Evolutionary conservation across 2,797 vertebrate genomes (phyloP), one percentile per base, ranked within the genome.

Genomic region (Crenuchus spilurus): DNA sequence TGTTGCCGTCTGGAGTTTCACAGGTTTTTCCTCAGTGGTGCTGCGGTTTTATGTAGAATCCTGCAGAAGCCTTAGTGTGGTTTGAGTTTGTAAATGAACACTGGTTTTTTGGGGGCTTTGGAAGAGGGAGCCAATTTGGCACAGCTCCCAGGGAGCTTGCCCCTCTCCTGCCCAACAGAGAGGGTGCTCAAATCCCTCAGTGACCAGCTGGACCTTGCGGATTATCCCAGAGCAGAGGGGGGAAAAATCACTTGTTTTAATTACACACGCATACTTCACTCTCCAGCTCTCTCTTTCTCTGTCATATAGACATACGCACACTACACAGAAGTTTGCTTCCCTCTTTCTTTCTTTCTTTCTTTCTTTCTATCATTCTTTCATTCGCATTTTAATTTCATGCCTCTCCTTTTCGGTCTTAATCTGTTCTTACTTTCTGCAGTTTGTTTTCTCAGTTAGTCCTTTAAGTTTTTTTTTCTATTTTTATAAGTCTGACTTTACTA

Each of bases 211-310:
- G 90, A 88, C 88, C 85, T 75, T 80, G 87, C 75, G 87, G 90
- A 92, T 92, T 92, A 93, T 92, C 91, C 88, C 84, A 85, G 79
- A 57, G 77, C 42, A 85, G 85, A 42, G 18, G 48, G 16, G 24
- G 84, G 88, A 85, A 88, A 88, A 84, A 86, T 87, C 86, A 91
- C 89, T 92, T 89, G 86, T 89, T 91, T 92, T 94, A 92, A 93
- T 92, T 92, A 91, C 84, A 85, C 82, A 87, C 81, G 83, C 85
- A 85, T 82, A 72, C 62, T 68, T 31, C 24, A 68, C 57, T 13
- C 39, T 55, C 69, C 57, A 51, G 26, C 14, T n/a, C 51, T 54
- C 51, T 54, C 52, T 66, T 41, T 78, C 75, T 26, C 67, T 7
- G 55, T 51, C 70, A 62, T 60, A 77, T 44, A 46, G 35, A 39